These are phyloP conservation scores for Drosophila parabipectinata DNA, from an alignment of 1,140 invertebrate genomes.

Conservation along the genomic window DNA sequence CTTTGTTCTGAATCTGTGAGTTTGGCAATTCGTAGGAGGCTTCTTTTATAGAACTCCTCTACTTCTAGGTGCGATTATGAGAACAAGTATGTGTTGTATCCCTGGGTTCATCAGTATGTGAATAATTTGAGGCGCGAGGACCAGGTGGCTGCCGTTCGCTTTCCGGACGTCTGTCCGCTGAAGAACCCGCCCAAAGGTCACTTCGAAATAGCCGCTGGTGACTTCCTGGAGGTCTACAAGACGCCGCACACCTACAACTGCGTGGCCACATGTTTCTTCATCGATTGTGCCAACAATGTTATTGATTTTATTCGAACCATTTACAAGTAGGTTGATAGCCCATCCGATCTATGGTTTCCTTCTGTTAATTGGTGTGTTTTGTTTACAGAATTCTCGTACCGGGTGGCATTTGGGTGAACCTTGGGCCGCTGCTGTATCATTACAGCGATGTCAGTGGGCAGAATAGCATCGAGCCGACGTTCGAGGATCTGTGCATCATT, in stretches of 20 bases:
- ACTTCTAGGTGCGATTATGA: conserved; percentile 69
- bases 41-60: background rate
- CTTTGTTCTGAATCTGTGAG: conserved; percentile 95
- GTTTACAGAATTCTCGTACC: conserved; percentile 90
- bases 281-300: conserved; percentile 98
- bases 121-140: conserved; percentile 93
- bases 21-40: background rate
- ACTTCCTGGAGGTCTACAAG: conserved; percentile 94
- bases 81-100: conserved; percentile 86
- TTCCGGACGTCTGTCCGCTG: conserved; percentile 96
- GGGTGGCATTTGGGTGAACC: conserved; percentile 94
- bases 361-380: background rate
- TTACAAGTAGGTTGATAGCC: conserved; percentile 85
- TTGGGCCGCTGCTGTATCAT: conserved; percentile 97
- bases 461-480: conserved; percentile 97
- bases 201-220: conserved; percentile 98
- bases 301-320: conserved; percentile 98
- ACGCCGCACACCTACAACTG: conserved; percentile 93
- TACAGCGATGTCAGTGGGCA: conserved; percentile 95
- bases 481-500: conserved; percentile 92
- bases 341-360: background rate
- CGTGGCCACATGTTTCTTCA: conserved; percentile 98
- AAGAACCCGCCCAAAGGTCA: conserved; percentile 86
- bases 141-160: conserved; percentile 90
- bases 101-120: conserved; percentile 97